These are phyloP conservation scores for Phaethon lepturus DNA, from an alignment of 2,113 vertebrate species.

Conservation along the genomic window DNA sequence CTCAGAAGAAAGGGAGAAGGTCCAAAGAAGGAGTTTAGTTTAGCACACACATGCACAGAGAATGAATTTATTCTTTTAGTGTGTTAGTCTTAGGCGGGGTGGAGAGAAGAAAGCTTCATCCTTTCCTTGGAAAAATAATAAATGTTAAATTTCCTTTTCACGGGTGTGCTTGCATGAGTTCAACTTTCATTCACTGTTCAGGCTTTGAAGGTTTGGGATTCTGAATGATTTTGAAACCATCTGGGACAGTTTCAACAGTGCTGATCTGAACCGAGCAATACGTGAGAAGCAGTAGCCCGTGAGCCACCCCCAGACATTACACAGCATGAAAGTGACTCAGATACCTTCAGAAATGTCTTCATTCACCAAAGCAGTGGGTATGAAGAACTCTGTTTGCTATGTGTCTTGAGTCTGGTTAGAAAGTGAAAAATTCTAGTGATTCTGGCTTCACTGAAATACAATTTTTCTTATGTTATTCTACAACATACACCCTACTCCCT, in stretches of 20 bases:
- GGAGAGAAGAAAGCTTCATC: background rate
- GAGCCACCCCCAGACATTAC: slow-evolving; percentile 36
- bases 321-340: slow-evolving; percentile 48
- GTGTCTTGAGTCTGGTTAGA: background rate
- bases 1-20: background rate
- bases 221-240: slow-evolving; percentile 65
- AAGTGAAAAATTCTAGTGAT: background rate
- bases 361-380: background rate
- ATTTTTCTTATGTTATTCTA: background rate
- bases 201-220: slow-evolving; percentile 30
- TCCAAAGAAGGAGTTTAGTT: background rate
- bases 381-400: background rate
- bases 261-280: background rate
- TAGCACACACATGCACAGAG: background rate
- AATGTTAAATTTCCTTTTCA: slow-evolving; percentile 30
- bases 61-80: background rate
- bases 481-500: background rate
- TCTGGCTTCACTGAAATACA: background rate
- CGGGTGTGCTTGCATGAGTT: background rate
- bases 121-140: slow-evolving; percentile 50
- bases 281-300: fast-evolving
- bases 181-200: slow-evolving; percentile 39
- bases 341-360: slow-evolving; percentile 2
- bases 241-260: background rate
- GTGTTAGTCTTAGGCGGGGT: background rate